Evolutionary conservation across 2,797 vertebrate genomes (phyloP), one percentile per base, ranked within the genome.

Genomic region (Cyclura pinguis): DNA sequence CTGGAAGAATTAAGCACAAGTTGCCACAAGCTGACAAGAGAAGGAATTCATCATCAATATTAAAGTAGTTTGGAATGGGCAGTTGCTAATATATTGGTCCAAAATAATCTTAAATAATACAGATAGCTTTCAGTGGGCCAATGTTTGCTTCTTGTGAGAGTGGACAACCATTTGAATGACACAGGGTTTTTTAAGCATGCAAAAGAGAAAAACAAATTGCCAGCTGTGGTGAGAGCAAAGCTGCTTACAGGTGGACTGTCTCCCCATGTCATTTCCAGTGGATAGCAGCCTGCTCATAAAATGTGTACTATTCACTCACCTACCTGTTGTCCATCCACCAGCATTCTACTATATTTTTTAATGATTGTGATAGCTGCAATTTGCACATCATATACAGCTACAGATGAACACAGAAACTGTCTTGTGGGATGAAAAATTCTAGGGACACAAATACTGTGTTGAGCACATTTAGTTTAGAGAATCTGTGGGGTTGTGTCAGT

Each of bases 1-100:
- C 80, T 88, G 20, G 72, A 84, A 87, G 84, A 87, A 69, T 76
- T 55, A 69, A 84, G 62, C 35, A 78, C 47, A 57, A 84, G 29
- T 24, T 78, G 29, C 47, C n/a, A 47, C 52, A 59, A 76, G 12
- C 35, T 67, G 57, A 55, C 27, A 90, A 87, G 80, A 69, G 57
- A 83, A 69, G 50, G 8, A 91, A 72, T 42, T n/a, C 35, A 29
- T 77, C 16, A 42, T 22, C 55, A 29, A 38, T 83, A 77, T 76
- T 84, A 10, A 69, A 57, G 57, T 29, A 62, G 10, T 78, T 32
- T 76, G 59, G 24, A 77, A 35, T 67, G 67, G 29, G 47, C 74
- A 78, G 78, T 52, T 84, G 59, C 27, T 69, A 52, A 35, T 52
- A 16, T 22, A 52, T 78, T 69, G n/a, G 72, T 77, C n/a, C 85